phyloP scores from a whole-genome alignment of 2,888 invertebrate species.

The Meteorus cinctellus region DNA sequence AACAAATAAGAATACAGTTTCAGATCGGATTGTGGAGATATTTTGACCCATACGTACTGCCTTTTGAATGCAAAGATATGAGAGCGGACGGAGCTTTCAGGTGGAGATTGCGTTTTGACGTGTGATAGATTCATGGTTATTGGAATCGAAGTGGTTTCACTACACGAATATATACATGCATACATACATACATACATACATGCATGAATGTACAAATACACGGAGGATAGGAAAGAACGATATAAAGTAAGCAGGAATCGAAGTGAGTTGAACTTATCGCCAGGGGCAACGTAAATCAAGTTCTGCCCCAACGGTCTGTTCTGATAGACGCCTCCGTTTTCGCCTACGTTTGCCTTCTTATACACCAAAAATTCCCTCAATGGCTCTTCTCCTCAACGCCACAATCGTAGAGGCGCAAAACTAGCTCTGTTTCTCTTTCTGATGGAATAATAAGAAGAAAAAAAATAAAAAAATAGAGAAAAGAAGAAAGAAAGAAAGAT shows the following conservation, averaged over 20 bases:
- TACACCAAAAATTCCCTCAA: slow-evolving; percentile 8
- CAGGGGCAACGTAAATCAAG: slow-evolving; percentile 66
- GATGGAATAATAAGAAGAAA: not conserved
- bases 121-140: slow-evolving; percentile 88
- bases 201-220: no score
- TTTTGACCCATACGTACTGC: not conserved
- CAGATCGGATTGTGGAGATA: not conserved
- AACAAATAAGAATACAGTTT: not conserved
- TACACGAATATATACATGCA: slow-evolving; percentile 20
- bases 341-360: slow-evolving; percentile 49
- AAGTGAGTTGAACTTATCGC: slow-evolving; percentile 56
- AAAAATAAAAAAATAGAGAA: not conserved
- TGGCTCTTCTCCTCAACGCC: not conserved
- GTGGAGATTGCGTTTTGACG: slow-evolving; percentile 82
- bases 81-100: slow-evolving; percentile 69
- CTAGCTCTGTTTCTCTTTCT: slow-evolving; percentile 18
- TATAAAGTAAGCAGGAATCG: slow-evolving; percentile 30
- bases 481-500: not conserved
- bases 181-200: no score
- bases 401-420: slow-evolving; percentile 19
- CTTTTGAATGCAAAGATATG: not conserved
- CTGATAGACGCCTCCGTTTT: slow-evolving; percentile 51
- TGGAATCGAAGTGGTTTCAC: slow-evolving; percentile 77
- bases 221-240: slow-evolving; percentile 37
- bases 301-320: slow-evolving; percentile 54